Percentiles rank a stretch among this genome's conserved stretches.
Evolutionary conservation across 2,797 vertebrate genomes (phyloP).

Genomic region (Anomalospiza imberbis): DNA sequence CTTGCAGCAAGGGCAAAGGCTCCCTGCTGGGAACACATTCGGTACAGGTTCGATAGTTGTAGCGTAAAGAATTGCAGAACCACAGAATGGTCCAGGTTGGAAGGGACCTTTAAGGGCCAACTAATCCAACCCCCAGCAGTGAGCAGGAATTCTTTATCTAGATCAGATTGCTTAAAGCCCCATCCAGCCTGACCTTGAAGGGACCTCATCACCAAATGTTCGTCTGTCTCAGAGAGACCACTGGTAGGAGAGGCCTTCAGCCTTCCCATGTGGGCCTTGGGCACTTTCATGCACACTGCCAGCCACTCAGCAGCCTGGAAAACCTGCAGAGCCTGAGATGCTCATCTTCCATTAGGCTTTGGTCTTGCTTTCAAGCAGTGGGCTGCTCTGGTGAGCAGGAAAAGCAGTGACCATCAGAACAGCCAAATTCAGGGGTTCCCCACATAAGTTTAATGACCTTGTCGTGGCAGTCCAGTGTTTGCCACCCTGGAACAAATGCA

Average conservation of each 20-base stretch:
- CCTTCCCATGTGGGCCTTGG: accelerated
- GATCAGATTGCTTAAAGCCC: neutral
- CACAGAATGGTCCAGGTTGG: neutral
- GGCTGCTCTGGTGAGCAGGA: neutral
- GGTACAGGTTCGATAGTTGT: accelerated
- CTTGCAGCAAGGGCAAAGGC: neutral
- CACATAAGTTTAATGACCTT: neutral
- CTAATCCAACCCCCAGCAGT: neutral
- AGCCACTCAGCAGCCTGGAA: neutral
- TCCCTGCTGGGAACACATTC: neutral
- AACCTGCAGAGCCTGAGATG: neutral
- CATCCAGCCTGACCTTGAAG: neutral
- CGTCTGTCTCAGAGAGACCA: neutral
- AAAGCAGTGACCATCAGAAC: neutral
- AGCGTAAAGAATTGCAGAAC: neutral
- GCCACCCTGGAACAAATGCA: constrained; percentile 49
- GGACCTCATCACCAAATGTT: neutral
- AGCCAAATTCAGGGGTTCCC: neutral
- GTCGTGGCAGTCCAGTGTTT: constrained; percentile 11
- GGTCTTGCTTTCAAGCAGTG: neutral
- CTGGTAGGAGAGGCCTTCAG: neutral
- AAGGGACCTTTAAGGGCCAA: neutral
- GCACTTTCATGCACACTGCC: accelerated
- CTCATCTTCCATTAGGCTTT: neutral
- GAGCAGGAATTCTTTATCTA: neutral